Base-by-base conservation (phyloP, 2,797 vertebrate species). In the Odontamblyopus lacepedii region DNA sequence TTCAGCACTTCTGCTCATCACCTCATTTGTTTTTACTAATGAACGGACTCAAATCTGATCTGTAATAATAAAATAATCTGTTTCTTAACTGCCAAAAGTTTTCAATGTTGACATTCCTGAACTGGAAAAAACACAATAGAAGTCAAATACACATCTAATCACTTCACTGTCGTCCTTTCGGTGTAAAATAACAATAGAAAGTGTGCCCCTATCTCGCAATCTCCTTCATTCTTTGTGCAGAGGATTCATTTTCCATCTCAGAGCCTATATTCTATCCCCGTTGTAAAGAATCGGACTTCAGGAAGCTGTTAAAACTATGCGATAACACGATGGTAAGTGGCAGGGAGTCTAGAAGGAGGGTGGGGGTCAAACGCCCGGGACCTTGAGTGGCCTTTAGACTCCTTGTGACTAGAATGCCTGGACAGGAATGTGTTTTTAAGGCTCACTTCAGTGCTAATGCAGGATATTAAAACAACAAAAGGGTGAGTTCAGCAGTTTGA, bases 361-460 rank as follows among this genome's bases (percentile, higher is more conserved):
- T n/a, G 56, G 60, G 57, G 78, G 81, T 88, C 77, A 68, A 68
- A 76, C 66, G 75, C 74, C 69, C 41, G 74, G 62, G 64, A 64
- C 67, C 72, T 79, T 26, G 53, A 89, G 84, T 79, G 89, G 80
- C 82, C 93, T 93, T 90, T 85, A 88, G 75, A 90, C 88, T 87
- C 77, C 88, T 87, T 88, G 76, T 87, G 86, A 88, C 85, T 82
- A 19, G 73, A 68, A 6, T 71, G 77, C 68, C 72, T 32, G 1
- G 56, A 56, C 3, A 77, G 84, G 88, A 92, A 90, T 91, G 88
- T 87, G 81, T 83, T 89, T 88, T 89, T 63, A 78, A 84, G 86
- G 81, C 84, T 81, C 11, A 76, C 87, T 85, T 88, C 88, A 81
- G 85, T 79, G 83, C 85, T 71, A 78, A 81, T 71, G 88, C 85